phyloP scores from a whole-genome alignment of 1,140 invertebrate genomes.

The Tribolium madens region DNA sequence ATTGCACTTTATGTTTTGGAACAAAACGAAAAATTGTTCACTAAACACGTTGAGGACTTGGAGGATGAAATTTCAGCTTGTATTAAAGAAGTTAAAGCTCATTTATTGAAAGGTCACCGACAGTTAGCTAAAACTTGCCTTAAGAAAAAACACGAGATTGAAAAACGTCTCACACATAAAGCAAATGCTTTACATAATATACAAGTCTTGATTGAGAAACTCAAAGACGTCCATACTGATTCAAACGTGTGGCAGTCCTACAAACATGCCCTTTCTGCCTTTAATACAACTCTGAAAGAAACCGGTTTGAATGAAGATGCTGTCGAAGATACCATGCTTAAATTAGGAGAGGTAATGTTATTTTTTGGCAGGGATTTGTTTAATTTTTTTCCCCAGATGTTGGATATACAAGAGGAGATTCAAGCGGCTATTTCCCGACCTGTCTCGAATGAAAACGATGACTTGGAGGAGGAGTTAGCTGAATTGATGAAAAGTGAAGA shows the following conservation, averaged over 20 bases:
- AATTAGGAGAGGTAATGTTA: conserved; percentile 64
- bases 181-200: conserved; percentile 65
- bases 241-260: conserved; percentile 65
- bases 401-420: conserved; percentile 65
- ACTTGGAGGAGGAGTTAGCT: conserved; percentile 65
- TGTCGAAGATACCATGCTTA: conserved; percentile 65
- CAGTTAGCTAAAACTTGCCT: conserved; percentile 65
- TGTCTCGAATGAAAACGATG: conserved; percentile 54
- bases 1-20: conserved; percentile 61
- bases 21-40: conserved; percentile 62
- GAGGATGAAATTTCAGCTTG: conserved; percentile 62
- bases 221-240: conserved; percentile 64
- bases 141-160: conserved; percentile 65
- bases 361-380: not conserved
- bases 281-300: conserved; percentile 64
- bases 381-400: conserved; percentile 56
- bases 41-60: conserved; percentile 62
- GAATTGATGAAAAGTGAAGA: conserved; percentile 58
- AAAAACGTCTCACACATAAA: conserved; percentile 64
- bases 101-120: conserved; percentile 62
- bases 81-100: conserved; percentile 62
- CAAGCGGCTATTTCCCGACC: conserved; percentile 50
- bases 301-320: conserved; percentile 64
- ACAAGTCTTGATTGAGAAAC: conserved; percentile 62
- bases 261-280: conserved; percentile 63